Percentiles rank a stretch among this genome's conserved stretches.
phyloP scores from a whole-genome alignment of 1,140 invertebrate genomes.

The Drosophila chauvacae region DNA sequence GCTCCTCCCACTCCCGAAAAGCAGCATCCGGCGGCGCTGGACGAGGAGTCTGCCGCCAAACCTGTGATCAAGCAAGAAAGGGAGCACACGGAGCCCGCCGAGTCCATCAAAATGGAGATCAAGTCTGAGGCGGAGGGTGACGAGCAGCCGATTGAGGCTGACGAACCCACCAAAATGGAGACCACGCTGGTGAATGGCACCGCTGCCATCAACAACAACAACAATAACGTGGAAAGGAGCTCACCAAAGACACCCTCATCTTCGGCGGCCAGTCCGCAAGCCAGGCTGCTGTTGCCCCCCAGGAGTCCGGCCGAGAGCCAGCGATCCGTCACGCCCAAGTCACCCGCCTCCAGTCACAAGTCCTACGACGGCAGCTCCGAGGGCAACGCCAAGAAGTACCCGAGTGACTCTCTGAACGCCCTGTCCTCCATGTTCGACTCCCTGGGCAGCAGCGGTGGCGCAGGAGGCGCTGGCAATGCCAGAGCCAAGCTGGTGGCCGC shows the following conservation, averaged over 20 bases:
- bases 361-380: slow-evolving; percentile 86
- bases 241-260: slow-evolving; percentile 58
- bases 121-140: slow-evolving; percentile 64
- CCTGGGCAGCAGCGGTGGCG: slow-evolving; percentile 60
- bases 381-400: slow-evolving; percentile 86
- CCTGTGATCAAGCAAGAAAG: slow-evolving; percentile 84
- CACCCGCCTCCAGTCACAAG: slow-evolving; percentile 87
- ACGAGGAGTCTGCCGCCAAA: slow-evolving; percentile 23
- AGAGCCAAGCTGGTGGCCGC: slow-evolving; percentile 65
- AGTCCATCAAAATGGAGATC: slow-evolving; percentile 86
- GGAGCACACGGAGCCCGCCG: slow-evolving; percentile 85
- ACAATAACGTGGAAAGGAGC: slow-evolving; percentile 65
- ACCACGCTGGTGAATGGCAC: slow-evolving; percentile 56
- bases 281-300: slow-evolving; percentile 57
- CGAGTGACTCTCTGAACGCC: slow-evolving; percentile 89
- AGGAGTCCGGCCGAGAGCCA: slow-evolving; percentile 87
- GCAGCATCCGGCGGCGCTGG: slow-evolving; percentile 82
- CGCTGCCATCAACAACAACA: slow-evolving; percentile 56
- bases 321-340: slow-evolving; percentile 89
- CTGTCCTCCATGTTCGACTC: slow-evolving; percentile 94
- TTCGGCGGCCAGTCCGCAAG: slow-evolving; percentile 48
- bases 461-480: slow-evolving; percentile 49
- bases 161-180: slow-evolving; percentile 54
- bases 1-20: slow-evolving; percentile 90
- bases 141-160: slow-evolving; percentile 39